Base-by-base conservation (phyloP, 2,797 vertebrate genomes). In the Schizothorax lantsangensis region DNA sequence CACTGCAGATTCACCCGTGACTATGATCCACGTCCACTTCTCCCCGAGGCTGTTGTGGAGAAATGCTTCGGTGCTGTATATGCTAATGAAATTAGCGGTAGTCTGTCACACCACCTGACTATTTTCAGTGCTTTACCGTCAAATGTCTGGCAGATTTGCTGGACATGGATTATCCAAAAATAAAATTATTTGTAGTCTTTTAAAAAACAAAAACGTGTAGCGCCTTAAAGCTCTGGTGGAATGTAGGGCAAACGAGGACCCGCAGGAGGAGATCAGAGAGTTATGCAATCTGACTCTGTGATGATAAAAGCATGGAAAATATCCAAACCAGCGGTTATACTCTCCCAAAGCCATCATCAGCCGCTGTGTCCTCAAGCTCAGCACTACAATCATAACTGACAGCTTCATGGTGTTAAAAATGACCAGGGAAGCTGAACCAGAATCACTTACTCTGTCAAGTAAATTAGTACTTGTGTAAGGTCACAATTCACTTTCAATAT, bases 231-330 rank as follows among this genome's bases (percentile, higher is more conserved):
- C 85, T 69, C 79, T n/a, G n/a, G 19, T 68, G 57, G 79, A 80
- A 88, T 88, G 88, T 89, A 84, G 88, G 82, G 57, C 86, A 86
- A 89, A 84, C 10, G 68, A 72, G 66, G 40, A 82, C 83, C 83
- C 54, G 52, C 81, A 26, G 43, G 78, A 84, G 80, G 80, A 91
- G 79, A 88, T 89, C 87, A 86, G 49, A 59, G 75, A 85, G 86
- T 91, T 91, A 90, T 74, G 79, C 72, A 91, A 90, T 71, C 85
- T 83, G 79, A 81, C 68, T 77, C 84, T 83, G 59, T 86, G 84
- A 87, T 66, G 47, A 84, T 88, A 89, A 87, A 88, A 87, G 75
- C 85, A 81, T 81, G 69, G 38, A 88, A 81, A 86, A 73, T 36
- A 77, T 88, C 81, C 81, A 89, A 83, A 81, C 84, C 83, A 89